phyloP scores from a whole-genome alignment of 2,113 vertebrate species.

The Rhombomys opimus region DNA sequence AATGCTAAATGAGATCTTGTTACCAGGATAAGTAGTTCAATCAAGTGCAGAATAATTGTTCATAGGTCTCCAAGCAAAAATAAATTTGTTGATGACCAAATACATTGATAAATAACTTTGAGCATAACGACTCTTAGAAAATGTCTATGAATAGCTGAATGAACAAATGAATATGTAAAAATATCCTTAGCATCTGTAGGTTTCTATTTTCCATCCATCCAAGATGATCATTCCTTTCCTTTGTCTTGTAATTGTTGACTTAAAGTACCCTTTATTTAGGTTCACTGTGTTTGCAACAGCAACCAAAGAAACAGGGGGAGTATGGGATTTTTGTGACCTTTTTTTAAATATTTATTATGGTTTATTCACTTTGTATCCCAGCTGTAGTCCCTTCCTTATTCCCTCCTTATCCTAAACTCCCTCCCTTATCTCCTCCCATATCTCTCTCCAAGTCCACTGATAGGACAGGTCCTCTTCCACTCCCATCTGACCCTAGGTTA shows the following conservation, averaged over 20 bases:
- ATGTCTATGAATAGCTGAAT: conserved; percentile 4
- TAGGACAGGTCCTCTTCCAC: no score
- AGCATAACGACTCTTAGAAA: conserved; percentile 21
- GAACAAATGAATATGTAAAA: background rate
- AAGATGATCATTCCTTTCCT: background rate
- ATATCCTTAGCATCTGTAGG: background rate
- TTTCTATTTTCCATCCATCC: background rate
- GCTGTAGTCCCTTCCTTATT: no score
- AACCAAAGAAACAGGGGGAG: background rate
- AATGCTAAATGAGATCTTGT: background rate
- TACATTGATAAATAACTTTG: background rate
- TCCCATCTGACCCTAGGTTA: no score
- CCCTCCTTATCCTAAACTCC: no score
- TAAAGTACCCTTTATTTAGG: background rate
- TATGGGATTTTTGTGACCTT: background rate
- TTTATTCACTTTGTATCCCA: no score
- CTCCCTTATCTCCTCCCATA: no score
- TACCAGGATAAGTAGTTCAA: background rate
- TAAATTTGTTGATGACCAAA: background rate
- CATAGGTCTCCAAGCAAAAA: background rate
- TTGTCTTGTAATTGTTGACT: background rate
- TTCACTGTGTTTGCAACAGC: background rate
- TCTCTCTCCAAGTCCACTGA: no score
- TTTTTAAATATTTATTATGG: background rate
- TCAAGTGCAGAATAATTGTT: background rate